phyloP scores from a whole-genome alignment of 1,140 invertebrate species.

The Habropoda laboriosa region DNA sequence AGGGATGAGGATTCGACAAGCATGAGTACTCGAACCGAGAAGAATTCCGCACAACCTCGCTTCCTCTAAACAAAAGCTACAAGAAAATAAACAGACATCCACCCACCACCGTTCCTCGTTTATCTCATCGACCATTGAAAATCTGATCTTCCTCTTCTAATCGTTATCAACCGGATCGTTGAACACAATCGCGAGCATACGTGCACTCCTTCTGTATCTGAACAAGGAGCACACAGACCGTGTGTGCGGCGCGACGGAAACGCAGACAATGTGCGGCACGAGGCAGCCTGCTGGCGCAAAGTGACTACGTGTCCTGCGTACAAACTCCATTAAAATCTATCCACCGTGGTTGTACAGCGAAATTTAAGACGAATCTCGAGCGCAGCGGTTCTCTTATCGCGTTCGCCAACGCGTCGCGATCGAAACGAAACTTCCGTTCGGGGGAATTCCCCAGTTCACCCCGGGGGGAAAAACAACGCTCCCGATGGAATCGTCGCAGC shows the following conservation, averaged over 20 bases:
- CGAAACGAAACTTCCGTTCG: constrained; percentile 56
- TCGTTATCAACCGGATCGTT: constrained; percentile 14
- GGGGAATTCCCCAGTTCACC: constrained; percentile 44
- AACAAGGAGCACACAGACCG: neutral
- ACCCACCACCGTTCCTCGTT: neutral
- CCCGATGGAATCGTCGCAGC: neutral
- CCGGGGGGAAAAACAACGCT: constrained; percentile 25
- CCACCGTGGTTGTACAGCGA: constrained; percentile 59
- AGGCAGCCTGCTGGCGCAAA: constrained; percentile 67
- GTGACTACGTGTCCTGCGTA: constrained; percentile 78
- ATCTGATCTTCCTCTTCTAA: constrained; percentile 18
- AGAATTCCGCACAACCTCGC: neutral
- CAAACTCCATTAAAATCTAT: constrained; percentile 80
- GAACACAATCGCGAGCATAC: constrained; percentile 10
- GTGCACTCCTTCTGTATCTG: constrained; percentile 14
- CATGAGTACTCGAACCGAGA: no score
- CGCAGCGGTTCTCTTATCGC: constrained; percentile 48
- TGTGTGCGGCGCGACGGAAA: neutral
- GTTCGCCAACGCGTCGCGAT: constrained; percentile 43
- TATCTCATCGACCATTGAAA: neutral
- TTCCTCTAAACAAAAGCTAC: neutral
- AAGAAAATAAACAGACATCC: neutral
- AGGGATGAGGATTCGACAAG: no score
- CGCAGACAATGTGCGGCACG: constrained; percentile 34
- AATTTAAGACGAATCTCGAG: constrained; percentile 74